phyloP scores from a whole-genome alignment of 37 sponge, comb jelly and placozoan genomes.

The Dysidea cf. avara region DNA sequence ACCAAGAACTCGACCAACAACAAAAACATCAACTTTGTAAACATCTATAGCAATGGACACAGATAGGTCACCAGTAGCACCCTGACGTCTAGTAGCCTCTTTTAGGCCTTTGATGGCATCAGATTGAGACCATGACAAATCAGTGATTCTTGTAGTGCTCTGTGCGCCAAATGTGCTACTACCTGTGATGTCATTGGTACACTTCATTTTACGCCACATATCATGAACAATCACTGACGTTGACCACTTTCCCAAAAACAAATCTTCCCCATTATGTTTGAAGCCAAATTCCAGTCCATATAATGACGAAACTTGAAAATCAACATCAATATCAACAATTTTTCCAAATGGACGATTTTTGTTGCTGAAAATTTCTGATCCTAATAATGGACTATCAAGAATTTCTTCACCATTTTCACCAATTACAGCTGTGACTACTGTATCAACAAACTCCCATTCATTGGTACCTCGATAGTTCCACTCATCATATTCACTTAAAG shows the following conservation, averaged over 20 bases:
- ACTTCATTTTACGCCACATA: background rate
- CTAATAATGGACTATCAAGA: background rate
- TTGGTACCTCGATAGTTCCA: conserved; percentile 2
- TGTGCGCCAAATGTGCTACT: background rate
- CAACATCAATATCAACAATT: conserved; percentile 21
- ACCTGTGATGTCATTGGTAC: background rate
- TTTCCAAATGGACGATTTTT: background rate
- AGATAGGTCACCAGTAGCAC: background rate
- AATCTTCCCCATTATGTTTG: background rate
- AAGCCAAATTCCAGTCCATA: conserved; percentile 10
- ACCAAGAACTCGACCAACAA: conserved; percentile 19
- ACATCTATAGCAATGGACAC: conserved; percentile 1
- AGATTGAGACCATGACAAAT: conserved; percentile 1
- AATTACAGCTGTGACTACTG: background rate
- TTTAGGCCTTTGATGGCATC: background rate
- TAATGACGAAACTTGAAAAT: background rate
- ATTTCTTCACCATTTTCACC: background rate
- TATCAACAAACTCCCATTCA: background rate
- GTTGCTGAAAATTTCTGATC: background rate
- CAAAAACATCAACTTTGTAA: conserved; percentile 8
- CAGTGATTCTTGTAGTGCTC: background rate
- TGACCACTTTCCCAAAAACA: conserved; percentile 2
- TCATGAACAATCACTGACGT: conserved; percentile 3
- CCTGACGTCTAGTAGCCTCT: background rate
- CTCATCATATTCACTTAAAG: background rate